These are phyloP conservation scores for Ypsolopha sequella DNA, from an alignment of 2,888 invertebrate genomes.

Conservation along the genomic window DNA sequence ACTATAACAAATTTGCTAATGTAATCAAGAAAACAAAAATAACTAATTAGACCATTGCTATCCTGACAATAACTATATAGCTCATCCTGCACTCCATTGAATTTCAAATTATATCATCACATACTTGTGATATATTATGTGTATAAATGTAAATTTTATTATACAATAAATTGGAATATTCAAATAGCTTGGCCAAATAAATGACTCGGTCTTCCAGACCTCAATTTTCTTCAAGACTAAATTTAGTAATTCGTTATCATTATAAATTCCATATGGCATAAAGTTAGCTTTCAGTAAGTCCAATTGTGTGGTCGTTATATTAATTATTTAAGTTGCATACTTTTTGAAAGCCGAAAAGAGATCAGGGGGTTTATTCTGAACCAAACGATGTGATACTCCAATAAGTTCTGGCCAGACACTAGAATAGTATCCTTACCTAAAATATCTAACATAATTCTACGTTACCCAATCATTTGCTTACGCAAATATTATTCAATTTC, in stretches of 20 bases:
- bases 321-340: conserved; percentile 62
- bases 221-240: conserved; percentile 61
- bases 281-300: conserved; percentile 70
- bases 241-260: conserved; percentile 71
- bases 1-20: conserved; percentile 70
- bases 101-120: conserved; percentile 52
- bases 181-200: conserved; percentile 67
- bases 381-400: conserved; percentile 71
- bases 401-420: conserved; percentile 71
- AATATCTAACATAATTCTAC: conserved; percentile 61
- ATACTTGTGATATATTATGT: conserved; percentile 37
- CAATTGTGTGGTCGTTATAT: conserved; percentile 53
- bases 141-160: conserved; percentile 28
- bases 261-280: conserved; percentile 71
- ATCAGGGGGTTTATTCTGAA: conserved; percentile 69
- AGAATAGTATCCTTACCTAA: conserved; percentile 70
- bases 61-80: conserved; percentile 61
- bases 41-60: conserved; percentile 70
- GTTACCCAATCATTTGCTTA: conserved; percentile 62
- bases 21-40: conserved; percentile 61
- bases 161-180: conserved; percentile 70
- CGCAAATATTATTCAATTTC: conserved; percentile 40
- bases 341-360: conserved; percentile 70
- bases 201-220: conserved; percentile 68
- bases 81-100: conserved; percentile 68